phyloP scores from a whole-genome alignment of 1,140 invertebrate species.

The Ptiloglossa arizonensis region DNA sequence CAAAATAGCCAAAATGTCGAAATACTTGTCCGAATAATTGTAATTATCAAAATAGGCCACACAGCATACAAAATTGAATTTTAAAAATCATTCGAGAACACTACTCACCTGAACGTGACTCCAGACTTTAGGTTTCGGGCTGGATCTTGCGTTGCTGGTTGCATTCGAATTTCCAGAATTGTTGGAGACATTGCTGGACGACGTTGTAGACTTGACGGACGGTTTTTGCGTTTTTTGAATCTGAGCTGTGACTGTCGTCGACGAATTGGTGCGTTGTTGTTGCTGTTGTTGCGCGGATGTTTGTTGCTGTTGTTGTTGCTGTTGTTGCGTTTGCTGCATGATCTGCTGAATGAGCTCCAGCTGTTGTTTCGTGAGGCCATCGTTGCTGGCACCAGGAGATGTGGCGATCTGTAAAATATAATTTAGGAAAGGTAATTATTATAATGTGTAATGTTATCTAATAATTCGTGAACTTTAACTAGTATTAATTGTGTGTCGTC shows the following conservation, averaged over 20 bases:
- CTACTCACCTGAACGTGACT: slow-evolving; percentile 76
- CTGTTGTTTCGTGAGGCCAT: slow-evolving; percentile 87
- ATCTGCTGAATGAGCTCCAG: slow-evolving; percentile 90
- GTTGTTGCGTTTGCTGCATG: slow-evolving; percentile 88
- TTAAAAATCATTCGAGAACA: background rate
- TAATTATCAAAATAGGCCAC: too few relatives aligned
- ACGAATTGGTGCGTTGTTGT: slow-evolving; percentile 66
- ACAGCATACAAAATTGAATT: too few relatives aligned
- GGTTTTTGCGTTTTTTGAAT: slow-evolving; percentile 75
- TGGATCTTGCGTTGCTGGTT: slow-evolving; percentile 71
- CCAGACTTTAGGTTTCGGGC: slow-evolving; percentile 79
- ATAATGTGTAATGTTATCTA: background rate
- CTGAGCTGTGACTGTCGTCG: slow-evolving; percentile 64
- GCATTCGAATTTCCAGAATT: slow-evolving; percentile 65
- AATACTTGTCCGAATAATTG: too few relatives aligned
- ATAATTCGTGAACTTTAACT: background rate
- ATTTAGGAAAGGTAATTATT: slow-evolving; percentile 17
- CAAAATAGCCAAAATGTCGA: too few relatives aligned
- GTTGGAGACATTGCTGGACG: slow-evolving; percentile 70
- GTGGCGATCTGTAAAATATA: slow-evolving; percentile 75
- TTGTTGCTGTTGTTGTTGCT: slow-evolving; percentile 67
- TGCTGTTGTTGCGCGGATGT: slow-evolving; percentile 62
- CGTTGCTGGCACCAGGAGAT: slow-evolving; percentile 82
- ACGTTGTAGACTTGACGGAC: slow-evolving; percentile 73
- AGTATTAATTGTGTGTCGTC: too few relatives aligned